Conservation (phyloP, 2,888 invertebrate genomes). For the Trypoxylon attenuatum region DNA sequence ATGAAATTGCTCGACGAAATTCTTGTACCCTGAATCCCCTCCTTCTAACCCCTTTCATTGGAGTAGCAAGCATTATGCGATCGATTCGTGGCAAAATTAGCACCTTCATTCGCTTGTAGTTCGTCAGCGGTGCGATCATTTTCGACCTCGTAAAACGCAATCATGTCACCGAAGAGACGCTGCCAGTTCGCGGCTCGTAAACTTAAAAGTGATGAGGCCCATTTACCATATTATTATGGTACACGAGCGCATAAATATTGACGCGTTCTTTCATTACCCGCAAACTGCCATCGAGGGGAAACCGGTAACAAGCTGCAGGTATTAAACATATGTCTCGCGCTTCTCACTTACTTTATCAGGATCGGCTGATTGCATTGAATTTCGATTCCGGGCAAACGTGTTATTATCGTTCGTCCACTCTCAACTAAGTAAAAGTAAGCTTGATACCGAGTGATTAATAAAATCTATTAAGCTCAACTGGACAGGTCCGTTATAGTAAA, state of each 20-base stretch:
- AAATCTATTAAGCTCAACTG: background rate
- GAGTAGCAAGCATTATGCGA: no score
- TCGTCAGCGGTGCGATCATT: conserved; percentile 17
- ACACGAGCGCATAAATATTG: conserved; percentile 62
- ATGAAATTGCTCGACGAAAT: background rate
- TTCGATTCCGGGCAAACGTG: background rate
- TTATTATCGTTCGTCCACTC: conserved; percentile 14
- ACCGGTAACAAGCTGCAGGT: conserved; percentile 24
- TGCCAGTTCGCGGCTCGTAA: conserved; percentile 62
- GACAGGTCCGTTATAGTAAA: background rate
- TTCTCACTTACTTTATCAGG: background rate
- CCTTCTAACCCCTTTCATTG: no score
- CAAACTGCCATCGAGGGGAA: conserved; percentile 19
- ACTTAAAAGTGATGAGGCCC: conserved; percentile 60
- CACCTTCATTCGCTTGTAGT: conserved; percentile 29
- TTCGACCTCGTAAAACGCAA: conserved; percentile 59
- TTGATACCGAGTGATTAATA: background rate
- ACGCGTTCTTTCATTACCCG: conserved; percentile 54
- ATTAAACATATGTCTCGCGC: conserved; percentile 12
- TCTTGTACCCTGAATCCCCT: no score
- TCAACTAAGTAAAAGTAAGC: background rate
- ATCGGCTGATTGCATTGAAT: conserved; percentile 17
- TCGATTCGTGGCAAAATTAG: conserved; percentile 30
- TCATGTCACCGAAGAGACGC: conserved; percentile 52
- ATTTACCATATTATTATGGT: conserved; percentile 65